Percentiles rank a stretch among this genome's conserved stretches.
Evolutionary conservation across 2,888 invertebrate genomes (phyloP).

Genomic region (Coleophora deauratella): DNA sequence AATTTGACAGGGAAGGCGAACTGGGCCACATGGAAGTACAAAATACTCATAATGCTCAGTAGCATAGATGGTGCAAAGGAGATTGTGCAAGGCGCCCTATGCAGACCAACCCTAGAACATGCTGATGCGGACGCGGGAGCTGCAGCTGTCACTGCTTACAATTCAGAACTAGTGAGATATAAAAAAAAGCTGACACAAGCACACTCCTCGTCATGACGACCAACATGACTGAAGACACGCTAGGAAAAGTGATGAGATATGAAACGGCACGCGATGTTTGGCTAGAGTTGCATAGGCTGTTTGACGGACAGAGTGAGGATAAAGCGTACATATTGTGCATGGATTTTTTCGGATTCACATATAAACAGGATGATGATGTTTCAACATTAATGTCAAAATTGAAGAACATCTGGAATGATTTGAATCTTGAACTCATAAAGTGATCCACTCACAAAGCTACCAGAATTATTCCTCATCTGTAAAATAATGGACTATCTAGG

Average conservation of each 20-base stretch:
- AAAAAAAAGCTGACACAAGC: no score
- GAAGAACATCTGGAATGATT: background rate
- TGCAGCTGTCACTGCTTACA: no score
- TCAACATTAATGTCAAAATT: background rate
- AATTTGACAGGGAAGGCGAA: background rate
- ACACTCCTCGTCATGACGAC: no score
- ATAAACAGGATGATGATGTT: background rate
- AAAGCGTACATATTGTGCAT: background rate
- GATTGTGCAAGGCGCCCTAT: no score
- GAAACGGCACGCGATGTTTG: background rate
- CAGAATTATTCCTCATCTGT: background rate
- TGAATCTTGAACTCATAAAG: background rate
- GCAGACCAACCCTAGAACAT: no score
- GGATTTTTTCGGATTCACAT: background rate
- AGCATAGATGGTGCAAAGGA: no score
- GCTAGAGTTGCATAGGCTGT: background rate
- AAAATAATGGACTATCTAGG: slow-evolving; percentile 2
- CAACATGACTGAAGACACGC: background rate
- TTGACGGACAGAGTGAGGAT: background rate
- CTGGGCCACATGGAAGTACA: background rate
- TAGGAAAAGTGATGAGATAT: background rate
- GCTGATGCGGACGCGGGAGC: no score
- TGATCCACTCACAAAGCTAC: background rate
- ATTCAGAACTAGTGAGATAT: no score
- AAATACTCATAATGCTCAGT: background rate